phyloP scores from a whole-genome alignment of 2,113 vertebrate species.

The Nestor notabilis region DNA sequence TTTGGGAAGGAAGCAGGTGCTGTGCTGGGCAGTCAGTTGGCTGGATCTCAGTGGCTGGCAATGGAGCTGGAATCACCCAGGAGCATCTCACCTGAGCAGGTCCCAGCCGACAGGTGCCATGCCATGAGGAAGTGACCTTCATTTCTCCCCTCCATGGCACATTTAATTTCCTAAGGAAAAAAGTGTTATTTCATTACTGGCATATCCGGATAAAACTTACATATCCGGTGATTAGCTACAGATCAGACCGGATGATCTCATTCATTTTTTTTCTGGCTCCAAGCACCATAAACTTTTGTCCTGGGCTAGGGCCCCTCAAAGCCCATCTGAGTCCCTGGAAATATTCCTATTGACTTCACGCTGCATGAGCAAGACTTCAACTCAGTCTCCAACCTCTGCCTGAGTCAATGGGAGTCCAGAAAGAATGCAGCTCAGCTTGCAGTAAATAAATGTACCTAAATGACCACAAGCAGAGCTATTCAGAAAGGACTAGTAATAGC shows the following conservation, averaged over 20 bases:
- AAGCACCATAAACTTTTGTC: background rate
- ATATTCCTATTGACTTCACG: background rate
- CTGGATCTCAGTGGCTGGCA: background rate
- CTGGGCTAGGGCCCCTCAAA: background rate
- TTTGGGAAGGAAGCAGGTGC: background rate
- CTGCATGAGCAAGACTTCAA: background rate
- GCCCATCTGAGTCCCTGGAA: background rate
- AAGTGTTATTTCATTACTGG: background rate
- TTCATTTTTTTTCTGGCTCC: conserved; percentile 6
- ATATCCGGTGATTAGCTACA: background rate
- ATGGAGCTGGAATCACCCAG: fast-evolving
- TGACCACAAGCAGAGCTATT: background rate
- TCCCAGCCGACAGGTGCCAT: background rate
- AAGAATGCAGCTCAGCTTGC: background rate
- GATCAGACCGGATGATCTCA: background rate
- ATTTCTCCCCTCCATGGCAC: background rate
- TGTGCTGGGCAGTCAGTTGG: fast-evolving
- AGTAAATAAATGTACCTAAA: background rate
- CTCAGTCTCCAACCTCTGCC: background rate
- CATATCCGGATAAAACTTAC: background rate
- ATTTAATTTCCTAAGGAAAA: background rate
- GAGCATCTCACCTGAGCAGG: background rate
- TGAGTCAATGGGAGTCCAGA: fast-evolving
- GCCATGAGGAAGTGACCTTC: background rate
- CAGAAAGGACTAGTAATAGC: background rate